phyloP scores from a whole-genome alignment of 2,888 invertebrate genomes.

The Standfussiana lucernea region DNA sequence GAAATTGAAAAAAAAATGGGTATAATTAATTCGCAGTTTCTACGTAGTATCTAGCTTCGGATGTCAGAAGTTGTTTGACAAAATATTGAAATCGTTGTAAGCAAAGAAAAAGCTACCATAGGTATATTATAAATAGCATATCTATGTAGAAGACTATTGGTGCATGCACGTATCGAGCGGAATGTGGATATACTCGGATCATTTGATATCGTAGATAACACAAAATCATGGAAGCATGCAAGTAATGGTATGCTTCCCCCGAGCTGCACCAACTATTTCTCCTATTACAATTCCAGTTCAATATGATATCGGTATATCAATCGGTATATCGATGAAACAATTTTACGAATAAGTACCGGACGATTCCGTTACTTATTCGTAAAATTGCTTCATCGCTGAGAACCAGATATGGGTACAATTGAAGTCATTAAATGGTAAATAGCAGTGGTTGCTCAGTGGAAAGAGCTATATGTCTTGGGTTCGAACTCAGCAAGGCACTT shows the following conservation, averaged over 20 bases:
- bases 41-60: not conserved
- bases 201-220: not conserved
- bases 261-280: not conserved
- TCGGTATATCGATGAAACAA: too few species aligned
- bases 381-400: not conserved
- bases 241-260: not conserved
- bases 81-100: not conserved
- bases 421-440: not conserved
- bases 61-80: not conserved
- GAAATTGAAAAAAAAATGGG: not conserved
- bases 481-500: too few species aligned
- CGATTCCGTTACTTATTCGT: not conserved
- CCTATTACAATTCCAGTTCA: too few species aligned
- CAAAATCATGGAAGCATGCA: slow-evolving; percentile 12
- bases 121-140: too few species aligned
- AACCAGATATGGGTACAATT: not conserved
- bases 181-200: not conserved
- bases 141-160: not conserved
- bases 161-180: not conserved
- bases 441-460: too few species aligned
- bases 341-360: too few species aligned
- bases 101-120: not conserved
- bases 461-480: too few species aligned
- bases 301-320: too few species aligned
- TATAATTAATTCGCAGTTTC: not conserved